phyloP scores from a whole-genome alignment of 2,113 vertebrate genomes.

The Noctilio leporinus region DNA sequence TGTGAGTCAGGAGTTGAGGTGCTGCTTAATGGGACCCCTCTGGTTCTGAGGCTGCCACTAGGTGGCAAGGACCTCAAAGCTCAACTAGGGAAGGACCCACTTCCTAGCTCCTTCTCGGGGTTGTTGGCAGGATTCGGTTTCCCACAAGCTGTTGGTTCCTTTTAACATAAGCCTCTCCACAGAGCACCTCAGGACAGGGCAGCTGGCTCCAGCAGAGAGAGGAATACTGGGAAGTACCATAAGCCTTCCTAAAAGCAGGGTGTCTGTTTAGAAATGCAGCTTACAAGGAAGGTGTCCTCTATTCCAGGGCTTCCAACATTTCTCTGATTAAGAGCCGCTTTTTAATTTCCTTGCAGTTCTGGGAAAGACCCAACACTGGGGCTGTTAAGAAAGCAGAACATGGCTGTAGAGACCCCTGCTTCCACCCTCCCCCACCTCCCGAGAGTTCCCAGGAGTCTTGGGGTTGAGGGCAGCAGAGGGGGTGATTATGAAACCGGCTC shows the following conservation, averaged over 20 bases:
- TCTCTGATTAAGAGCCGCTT: not conserved
- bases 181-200: not conserved
- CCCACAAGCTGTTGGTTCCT: not conserved
- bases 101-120: not conserved
- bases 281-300: not conserved
- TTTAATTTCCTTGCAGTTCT: not conserved
- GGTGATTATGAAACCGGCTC: not conserved
- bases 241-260: not conserved
- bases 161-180: not conserved
- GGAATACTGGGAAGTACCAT: not conserved
- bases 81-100: not conserved
- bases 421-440: fast-evolving
- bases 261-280: not conserved
- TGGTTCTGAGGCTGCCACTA: not conserved
- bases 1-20: not conserved
- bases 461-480: not conserved
- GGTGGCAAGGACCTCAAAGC: not conserved
- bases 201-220: not conserved
- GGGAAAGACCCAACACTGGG: not conserved
- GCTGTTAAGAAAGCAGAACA: not conserved
- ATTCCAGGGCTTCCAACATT: not conserved
- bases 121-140: not conserved
- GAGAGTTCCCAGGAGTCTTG: not conserved
- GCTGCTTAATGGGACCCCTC: not conserved
- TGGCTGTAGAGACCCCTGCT: fast-evolving